Percentiles rank a stretch among this genome's conserved stretches.
phyloP scores from a whole-genome alignment of 1,140 invertebrate species.

The Heterodera carotae region DNA sequence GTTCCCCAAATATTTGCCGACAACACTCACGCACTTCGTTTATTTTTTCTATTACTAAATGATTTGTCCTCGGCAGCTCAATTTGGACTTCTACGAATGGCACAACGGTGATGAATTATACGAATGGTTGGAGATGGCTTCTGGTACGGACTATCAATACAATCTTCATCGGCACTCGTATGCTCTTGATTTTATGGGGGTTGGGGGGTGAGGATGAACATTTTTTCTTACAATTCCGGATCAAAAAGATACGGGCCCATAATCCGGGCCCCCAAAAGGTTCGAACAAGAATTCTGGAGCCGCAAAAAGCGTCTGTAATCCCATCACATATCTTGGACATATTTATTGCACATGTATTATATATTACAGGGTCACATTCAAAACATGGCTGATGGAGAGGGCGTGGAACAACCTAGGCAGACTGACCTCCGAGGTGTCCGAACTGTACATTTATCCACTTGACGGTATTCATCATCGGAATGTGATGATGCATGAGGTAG shows the following conservation, averaged over 20 bases:
- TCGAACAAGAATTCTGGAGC: too few species aligned
- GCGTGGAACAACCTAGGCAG: slow-evolving; percentile 38
- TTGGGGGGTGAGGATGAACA: too few species aligned
- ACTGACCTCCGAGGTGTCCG: slow-evolving; percentile 53
- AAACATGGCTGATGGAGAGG: slow-evolving; percentile 32
- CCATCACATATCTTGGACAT: too few species aligned
- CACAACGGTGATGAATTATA: slow-evolving; percentile 60
- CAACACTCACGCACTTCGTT: too few species aligned
- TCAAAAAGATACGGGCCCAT: too few species aligned
- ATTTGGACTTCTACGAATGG: slow-evolving; percentile 64
- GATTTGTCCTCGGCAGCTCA: too few species aligned
- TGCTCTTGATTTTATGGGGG: neutral
- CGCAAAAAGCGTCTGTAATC: too few species aligned
- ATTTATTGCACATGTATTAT: too few species aligned
- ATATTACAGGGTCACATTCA: slow-evolving; percentile 46
- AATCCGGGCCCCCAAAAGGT: too few species aligned
- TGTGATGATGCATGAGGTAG: slow-evolving; percentile 58
- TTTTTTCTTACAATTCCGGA: too few species aligned
- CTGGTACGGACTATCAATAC: slow-evolving; percentile 35
- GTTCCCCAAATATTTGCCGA: too few species aligned
- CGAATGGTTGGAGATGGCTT: slow-evolving; percentile 49
- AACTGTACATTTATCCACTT: slow-evolving; percentile 57
- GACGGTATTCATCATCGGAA: slow-evolving; percentile 56
- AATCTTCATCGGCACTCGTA: slow-evolving; percentile 15
- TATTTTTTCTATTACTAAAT: too few species aligned